Evolutionary conservation across 2,113 vertebrate genomes (phyloP).

Genomic region (Nestor notabilis): DNA sequence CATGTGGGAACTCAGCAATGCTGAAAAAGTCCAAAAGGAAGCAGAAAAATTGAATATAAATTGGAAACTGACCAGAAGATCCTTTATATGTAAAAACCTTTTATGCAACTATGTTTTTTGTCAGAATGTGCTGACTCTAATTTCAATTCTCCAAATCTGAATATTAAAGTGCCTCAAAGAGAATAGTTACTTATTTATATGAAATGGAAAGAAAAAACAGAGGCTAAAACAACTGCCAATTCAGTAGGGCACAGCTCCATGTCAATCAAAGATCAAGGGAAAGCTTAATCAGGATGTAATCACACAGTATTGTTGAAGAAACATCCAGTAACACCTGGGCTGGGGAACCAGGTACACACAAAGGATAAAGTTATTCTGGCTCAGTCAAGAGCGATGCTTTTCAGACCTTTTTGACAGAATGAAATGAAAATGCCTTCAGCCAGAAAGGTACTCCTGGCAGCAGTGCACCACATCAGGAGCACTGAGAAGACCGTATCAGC

Average conservation of each 20-base stretch:
- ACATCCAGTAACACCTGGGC: background rate
- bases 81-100: slow-evolving; percentile 54
- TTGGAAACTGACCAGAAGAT: slow-evolving; percentile 55
- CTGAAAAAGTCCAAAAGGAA: slow-evolving; percentile 40
- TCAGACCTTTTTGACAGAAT: background rate
- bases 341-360: background rate
- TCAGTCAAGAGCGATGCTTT: background rate
- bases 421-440: background rate
- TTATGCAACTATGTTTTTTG: slow-evolving; percentile 25
- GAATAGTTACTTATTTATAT: slow-evolving; percentile 44
- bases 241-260: background rate
- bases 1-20: slow-evolving; percentile 36
- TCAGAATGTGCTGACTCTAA: slow-evolving; percentile 49
- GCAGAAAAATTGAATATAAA: slow-evolving; percentile 55
- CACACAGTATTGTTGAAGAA: background rate
- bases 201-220: background rate
- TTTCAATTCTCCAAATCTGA: slow-evolving; percentile 50
- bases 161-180: slow-evolving; percentile 42
- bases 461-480: background rate
- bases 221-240: background rate
- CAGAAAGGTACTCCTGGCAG: background rate
- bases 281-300: background rate
- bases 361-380: background rate
- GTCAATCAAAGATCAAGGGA: background rate
- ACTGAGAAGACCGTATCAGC: background rate